Evolutionary conservation across 2,113 vertebrate species (phyloP).

Genomic region (Thalassoma bifasciatum): DNA sequence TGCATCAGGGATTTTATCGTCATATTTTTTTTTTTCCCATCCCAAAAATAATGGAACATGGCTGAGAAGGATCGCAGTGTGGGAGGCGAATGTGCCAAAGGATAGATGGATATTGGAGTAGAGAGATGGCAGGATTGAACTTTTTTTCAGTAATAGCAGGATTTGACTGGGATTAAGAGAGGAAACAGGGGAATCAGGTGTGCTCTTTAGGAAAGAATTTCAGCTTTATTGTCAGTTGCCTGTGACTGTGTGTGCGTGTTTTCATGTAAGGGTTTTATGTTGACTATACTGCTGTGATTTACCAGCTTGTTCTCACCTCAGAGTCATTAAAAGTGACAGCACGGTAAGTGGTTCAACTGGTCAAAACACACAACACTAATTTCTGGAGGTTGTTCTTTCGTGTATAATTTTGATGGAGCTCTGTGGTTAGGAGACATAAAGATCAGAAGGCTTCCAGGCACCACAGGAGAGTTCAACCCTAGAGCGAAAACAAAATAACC

Average conservation of each 20-base stretch:
- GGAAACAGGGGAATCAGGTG: conserved; percentile 50
- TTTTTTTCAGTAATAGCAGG: conserved; percentile 67
- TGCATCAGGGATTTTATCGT: conserved; percentile 64
- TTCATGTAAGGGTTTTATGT: conserved; percentile 17
- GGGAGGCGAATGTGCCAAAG: conserved; percentile 31
- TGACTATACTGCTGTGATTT: not conserved
- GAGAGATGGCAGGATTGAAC: conserved; percentile 41
- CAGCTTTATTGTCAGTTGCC: conserved; percentile 1
- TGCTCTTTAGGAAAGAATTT: conserved; percentile 30
- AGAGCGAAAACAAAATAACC: not conserved
- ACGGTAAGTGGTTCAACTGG: not conserved
- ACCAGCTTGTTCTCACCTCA: not conserved
- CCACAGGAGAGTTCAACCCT: too few relatives aligned
- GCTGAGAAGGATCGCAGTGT: conserved; percentile 6
- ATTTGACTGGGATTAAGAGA: conserved; percentile 74
- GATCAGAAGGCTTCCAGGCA: not conserved
- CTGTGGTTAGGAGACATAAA: not conserved
- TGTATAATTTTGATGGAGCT: not conserved
- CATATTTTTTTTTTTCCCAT: conserved; percentile 53
- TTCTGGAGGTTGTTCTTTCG: not conserved
- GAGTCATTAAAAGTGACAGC: not conserved
- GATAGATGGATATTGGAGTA: conserved; percentile 34
- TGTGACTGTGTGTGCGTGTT: not conserved
- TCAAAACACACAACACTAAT: not conserved
- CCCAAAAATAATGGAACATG: conserved; percentile 68